phyloP scores from a whole-genome alignment of 2,888 invertebrate species.

The Eilema depressum region DNA sequence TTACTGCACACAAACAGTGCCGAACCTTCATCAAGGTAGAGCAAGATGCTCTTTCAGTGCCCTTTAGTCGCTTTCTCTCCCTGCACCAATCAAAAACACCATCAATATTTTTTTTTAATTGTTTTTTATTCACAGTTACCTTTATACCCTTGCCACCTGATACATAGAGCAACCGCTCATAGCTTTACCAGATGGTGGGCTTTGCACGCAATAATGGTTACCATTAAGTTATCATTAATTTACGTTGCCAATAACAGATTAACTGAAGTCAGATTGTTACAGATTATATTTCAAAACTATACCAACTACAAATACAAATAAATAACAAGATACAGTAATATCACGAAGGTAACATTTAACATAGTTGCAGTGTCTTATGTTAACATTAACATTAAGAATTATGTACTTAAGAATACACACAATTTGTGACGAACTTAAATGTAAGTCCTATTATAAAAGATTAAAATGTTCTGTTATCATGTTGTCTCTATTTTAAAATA shows the following conservation, averaged over 20 bases:
- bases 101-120: background rate
- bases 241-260: background rate
- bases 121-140: background rate
- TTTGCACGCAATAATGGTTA: background rate
- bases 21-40: background rate
- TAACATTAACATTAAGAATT: background rate
- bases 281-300: slow-evolving; percentile 11
- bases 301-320: slow-evolving; percentile 45
- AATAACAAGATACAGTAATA: slow-evolving; percentile 49
- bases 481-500: background rate
- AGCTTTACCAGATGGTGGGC: background rate
- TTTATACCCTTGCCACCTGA: background rate
- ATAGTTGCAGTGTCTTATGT: slow-evolving; percentile 18
- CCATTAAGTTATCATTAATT: too few species aligned
- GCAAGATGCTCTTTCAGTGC: background rate
- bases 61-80: background rate
- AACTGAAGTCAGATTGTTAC: background rate
- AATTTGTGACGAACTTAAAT: slow-evolving; percentile 9
- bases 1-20: background rate
- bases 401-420: slow-evolving; percentile 3
- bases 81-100: background rate
- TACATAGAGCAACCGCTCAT: background rate
- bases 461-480: background rate
- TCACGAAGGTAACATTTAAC: slow-evolving; percentile 29
- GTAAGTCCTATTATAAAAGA: background rate